These are phyloP conservation scores for Hexactinellida sp. DNA, from an alignment of 37 sponge, comb jelly and placozoan genomes.

Conservation along the genomic window DNA sequence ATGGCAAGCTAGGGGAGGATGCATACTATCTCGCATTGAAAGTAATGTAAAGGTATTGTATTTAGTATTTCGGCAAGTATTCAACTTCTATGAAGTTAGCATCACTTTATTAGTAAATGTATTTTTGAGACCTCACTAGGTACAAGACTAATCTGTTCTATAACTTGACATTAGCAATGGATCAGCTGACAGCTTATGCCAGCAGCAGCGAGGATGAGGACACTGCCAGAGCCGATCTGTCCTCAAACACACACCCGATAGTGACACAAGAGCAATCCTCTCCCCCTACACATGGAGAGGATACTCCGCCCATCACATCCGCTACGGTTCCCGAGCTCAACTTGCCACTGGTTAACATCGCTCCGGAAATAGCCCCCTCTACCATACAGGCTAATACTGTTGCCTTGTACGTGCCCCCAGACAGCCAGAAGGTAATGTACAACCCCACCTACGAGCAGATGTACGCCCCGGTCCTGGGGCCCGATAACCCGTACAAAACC, in stretches of 20 bases:
- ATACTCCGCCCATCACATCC: not conserved
- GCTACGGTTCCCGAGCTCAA: not conserved
- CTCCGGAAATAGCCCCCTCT: constrained; percentile 27
- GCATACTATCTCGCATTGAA: not conserved
- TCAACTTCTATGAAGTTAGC: not conserved
- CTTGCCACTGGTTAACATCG: constrained; percentile 27
- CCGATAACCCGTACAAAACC: constrained; percentile 77
- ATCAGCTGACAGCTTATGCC: not conserved
- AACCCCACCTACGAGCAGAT: constrained; percentile 84
- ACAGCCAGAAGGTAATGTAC: constrained; percentile 54
- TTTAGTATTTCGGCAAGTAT: no score
- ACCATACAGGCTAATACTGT: not conserved
- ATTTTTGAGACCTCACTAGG: no score
- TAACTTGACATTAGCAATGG: constrained; percentile 7
- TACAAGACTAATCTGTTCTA: no score
- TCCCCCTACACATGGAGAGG: not conserved
- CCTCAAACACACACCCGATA: not conserved
- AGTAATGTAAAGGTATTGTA: not conserved
- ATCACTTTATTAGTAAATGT: not conserved
- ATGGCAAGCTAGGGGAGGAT: not conserved
- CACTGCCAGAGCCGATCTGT: not conserved
- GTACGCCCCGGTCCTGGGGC: constrained; percentile 82
- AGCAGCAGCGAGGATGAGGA: constrained; percentile 23
- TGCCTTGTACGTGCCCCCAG: constrained; percentile 17
- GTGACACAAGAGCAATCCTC: not conserved